Base-by-base conservation (phyloP, 2,797 vertebrate genomes). In the Coilia nasus region DNA sequence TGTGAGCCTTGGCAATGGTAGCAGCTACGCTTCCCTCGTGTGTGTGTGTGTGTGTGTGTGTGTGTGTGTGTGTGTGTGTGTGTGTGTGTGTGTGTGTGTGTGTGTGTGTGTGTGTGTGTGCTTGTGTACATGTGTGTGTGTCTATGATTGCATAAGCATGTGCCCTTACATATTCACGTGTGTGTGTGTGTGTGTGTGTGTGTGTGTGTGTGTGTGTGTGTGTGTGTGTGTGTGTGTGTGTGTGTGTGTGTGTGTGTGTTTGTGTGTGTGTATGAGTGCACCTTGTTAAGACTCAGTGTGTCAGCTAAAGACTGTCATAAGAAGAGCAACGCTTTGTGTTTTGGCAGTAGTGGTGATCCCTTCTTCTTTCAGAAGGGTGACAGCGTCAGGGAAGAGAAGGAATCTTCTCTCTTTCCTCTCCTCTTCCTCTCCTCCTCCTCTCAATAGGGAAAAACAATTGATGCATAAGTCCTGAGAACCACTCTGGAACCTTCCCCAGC, bases 241-340 rank as follows among this genome's bases (percentile, higher is more conserved):
- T 50, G 21, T 28, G 54, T 83, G 46, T 28, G 78, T 17, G 31
- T 47, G 9, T 64, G 35, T 80, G 14, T 75, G 62, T 83, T 60
- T 83, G 23, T 83, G 60, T 67, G 41, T 86, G 64, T 71, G n/a
- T 47, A n/a, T 85, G 80, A 54, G 44, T 71, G 64, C 41, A 64
- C n/a, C n/a, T 83, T n/a, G 11, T 67, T 67, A 67, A 67, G 62
- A 67, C 62, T 67, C 12, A 67, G 62, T 67, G 62, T 67, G 28
- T 71, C 67, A 75, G 67, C 14, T 35, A 10, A 75, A 75, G 67
- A 35, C 67, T 35, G 67, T 35, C 28, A 71, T 17, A 75, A 35
- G n/a, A 25, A 75, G 31, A 75, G 67, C 67, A 12, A 35, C 5
- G 28, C 67, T 75, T 28, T 41, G 31, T 75, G 14, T 19, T 28